Conservation (phyloP, 2,888 invertebrate genomes). For the Psylliodes chrysocephalus region DNA sequence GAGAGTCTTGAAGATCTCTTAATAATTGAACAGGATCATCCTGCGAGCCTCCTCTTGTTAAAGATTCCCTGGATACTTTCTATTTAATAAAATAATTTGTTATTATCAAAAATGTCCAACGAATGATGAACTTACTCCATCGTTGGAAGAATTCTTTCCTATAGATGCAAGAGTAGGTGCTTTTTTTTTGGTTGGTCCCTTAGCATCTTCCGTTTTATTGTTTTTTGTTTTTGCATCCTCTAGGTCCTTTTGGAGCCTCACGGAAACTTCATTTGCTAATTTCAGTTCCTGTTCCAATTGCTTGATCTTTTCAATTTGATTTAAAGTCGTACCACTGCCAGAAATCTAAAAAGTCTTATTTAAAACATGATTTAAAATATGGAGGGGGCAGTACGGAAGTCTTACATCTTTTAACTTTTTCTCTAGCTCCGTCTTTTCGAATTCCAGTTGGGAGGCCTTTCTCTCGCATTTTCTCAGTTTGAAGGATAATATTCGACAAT, state of each 20-base stretch:
- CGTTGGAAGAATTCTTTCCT: conserved; percentile 70
- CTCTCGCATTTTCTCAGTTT: conserved; percentile 97
- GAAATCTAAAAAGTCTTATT: conserved; percentile 52
- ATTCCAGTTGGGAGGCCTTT: conserved; percentile 85
- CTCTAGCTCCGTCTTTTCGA: conserved; percentile 81
- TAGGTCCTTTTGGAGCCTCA: conserved; percentile 76
- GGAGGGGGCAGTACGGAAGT: conserved; percentile 8
- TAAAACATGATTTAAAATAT: conserved; percentile 25
- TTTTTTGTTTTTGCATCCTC: conserved; percentile 74
- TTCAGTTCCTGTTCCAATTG: conserved; percentile 88
- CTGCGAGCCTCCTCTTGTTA: conserved; percentile 82
- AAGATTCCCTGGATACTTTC: conserved; percentile 78
- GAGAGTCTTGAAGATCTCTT: conserved; percentile 88
- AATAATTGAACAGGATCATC: conserved; percentile 84
- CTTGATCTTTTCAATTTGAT: conserved; percentile 76
- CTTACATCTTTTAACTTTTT: conserved; percentile 72
- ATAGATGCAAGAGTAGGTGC: conserved; percentile 69
- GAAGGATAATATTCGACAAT: conserved; percentile 97
- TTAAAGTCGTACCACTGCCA: conserved; percentile 71
- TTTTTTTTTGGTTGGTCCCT: conserved; percentile 65
- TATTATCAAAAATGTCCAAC: too few relatives aligned
- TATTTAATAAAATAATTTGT: conserved; percentile 55
- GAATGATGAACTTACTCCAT: conserved; percentile 66
- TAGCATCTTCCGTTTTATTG: conserved; percentile 60
- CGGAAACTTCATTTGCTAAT: conserved; percentile 79